Evolutionary conservation across 2,888 invertebrate genomes (phyloP).

Genomic region (Apodemia arnacis): DNA sequence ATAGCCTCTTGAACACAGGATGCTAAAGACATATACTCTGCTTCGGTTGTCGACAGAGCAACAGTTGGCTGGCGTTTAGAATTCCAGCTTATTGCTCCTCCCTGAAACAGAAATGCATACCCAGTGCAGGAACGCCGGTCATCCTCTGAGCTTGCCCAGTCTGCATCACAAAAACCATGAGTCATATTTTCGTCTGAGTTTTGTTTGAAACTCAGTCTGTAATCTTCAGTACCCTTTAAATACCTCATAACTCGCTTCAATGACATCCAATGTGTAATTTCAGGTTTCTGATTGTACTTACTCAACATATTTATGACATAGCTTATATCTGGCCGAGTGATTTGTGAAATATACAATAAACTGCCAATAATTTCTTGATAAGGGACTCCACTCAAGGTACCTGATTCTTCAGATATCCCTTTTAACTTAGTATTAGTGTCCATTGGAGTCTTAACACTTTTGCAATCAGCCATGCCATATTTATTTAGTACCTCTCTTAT

Average conservation of each 20-base stretch:
- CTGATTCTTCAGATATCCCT: constrained; percentile 25
- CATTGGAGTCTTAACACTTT: constrained; percentile 9
- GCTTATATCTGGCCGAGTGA: constrained; percentile 69
- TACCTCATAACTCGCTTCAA: no score
- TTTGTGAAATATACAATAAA: constrained; percentile 56
- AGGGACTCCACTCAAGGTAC: constrained; percentile 17
- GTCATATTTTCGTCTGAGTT: no score
- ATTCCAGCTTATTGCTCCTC: no score
- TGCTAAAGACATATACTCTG: no score
- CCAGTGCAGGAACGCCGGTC: no score
- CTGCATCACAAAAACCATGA: no score
- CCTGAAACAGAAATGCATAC: no score
- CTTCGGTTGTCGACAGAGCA: no score
- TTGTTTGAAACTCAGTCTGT: background rate
- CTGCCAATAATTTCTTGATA: constrained; percentile 55
- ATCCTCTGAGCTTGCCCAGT: no score
- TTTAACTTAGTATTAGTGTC: background rate
- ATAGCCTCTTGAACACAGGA: background rate
- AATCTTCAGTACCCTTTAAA: background rate
- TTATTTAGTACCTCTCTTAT: constrained; percentile 3
- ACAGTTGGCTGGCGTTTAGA: background rate
- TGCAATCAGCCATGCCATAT: constrained; percentile 17
- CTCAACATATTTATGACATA: constrained; percentile 31
- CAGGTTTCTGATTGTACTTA: no score
- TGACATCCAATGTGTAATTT: no score